Conservation (phyloP, 2,888 invertebrate genomes). For the Oscheius onirici region DNA sequence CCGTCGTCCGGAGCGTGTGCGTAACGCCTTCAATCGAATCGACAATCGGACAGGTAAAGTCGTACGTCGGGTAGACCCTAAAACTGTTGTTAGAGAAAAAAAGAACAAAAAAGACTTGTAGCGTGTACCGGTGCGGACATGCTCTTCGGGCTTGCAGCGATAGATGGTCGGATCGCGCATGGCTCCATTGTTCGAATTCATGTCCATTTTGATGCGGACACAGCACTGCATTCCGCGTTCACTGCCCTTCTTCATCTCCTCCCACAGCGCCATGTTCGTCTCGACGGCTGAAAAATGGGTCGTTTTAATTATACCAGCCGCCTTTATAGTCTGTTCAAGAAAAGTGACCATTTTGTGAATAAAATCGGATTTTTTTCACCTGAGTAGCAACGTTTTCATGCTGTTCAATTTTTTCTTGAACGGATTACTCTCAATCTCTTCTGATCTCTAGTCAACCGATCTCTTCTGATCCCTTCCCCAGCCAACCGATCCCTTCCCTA, state of each 20-base stretch:
- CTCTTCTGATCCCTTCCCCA: no score
- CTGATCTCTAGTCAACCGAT: no score
- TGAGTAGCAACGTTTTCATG: no score
- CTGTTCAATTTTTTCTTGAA: no score
- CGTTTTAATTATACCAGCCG: no score
- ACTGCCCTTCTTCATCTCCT: constrained; percentile 90
- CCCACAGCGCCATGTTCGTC: constrained; percentile 88
- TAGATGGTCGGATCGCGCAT: constrained; percentile 98
- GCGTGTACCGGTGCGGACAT: constrained; percentile 90
- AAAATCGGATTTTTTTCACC: no score
- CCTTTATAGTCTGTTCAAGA: no score
- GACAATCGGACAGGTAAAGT: constrained; percentile 99
- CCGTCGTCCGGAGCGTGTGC: constrained; percentile 94
- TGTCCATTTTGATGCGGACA: constrained; percentile 95
- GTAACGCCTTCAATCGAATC: constrained; percentile 97
- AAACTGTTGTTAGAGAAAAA: background rate
- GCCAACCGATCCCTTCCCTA: no score
- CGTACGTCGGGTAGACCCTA: constrained; percentile 98
- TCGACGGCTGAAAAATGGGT: constrained; percentile 78
- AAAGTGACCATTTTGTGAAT: no score
- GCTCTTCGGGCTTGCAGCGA: constrained; percentile 89
- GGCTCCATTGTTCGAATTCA: constrained; percentile 94
- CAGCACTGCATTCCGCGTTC: constrained; percentile 86
- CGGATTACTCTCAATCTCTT: no score
- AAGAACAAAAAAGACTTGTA: constrained; percentile 82